These are phyloP conservation scores for Tetrapedia diversipes DNA, from an alignment of 2,888 invertebrate genomes.

Conservation along the genomic window DNA sequence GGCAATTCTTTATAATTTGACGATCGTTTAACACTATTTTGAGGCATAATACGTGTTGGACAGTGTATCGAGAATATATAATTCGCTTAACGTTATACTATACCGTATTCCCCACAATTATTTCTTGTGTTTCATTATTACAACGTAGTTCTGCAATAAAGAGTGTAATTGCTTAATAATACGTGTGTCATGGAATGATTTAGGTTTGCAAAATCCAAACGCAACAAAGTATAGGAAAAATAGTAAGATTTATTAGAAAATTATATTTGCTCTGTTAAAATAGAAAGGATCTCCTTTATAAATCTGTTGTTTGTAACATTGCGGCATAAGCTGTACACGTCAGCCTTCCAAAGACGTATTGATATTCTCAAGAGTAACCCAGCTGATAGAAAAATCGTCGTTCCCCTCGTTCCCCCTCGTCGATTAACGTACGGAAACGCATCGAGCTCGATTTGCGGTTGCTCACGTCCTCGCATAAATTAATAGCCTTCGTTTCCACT, in stretches of 20 bases:
- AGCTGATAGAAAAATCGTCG: slow-evolving; percentile 10
- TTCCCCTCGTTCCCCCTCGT: slow-evolving; percentile 25
- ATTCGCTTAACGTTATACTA: too few relatives aligned
- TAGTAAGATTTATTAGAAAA: not conserved
- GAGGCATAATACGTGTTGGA: too few relatives aligned
- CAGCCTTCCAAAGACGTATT: not conserved
- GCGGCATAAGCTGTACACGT: not conserved
- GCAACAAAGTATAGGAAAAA: not conserved
- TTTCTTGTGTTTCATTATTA: too few relatives aligned
- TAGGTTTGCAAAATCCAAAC: not conserved
- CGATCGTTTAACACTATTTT: too few relatives aligned
- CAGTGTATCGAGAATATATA: too few relatives aligned
- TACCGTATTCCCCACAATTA: too few relatives aligned
- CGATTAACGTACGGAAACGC: slow-evolving; percentile 29
- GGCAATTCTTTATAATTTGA: too few relatives aligned
- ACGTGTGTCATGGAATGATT: too few relatives aligned
- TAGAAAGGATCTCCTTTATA: too few relatives aligned
- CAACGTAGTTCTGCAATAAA: too few relatives aligned
- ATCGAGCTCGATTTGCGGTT: slow-evolving; percentile 16
- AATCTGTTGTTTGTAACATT: too few relatives aligned
- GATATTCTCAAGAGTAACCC: not conserved
- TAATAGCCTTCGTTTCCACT: slow-evolving; percentile 89
- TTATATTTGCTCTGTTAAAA: not conserved
- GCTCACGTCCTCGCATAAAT: slow-evolving; percentile 83
- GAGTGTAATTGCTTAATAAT: too few relatives aligned